Evolutionary conservation across 2,113 vertebrate genomes (phyloP), one percentile per base, ranked within the genome.

Genomic region (Strigops habroptila): DNA sequence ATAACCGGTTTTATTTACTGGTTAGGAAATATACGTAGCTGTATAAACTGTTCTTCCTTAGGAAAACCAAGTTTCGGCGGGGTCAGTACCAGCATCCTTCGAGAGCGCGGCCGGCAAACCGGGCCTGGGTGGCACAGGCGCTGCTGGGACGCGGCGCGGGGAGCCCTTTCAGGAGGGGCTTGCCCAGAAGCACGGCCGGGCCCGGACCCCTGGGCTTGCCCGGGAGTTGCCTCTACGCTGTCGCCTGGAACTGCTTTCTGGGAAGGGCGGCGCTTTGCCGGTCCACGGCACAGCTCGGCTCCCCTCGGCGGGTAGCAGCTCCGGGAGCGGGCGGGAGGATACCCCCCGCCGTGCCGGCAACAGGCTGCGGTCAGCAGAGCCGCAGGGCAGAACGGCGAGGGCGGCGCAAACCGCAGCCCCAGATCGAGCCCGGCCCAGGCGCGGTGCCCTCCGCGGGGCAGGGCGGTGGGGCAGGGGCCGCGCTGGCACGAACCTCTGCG

Each of bases 1-100:
- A 17, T 43, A 46, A 21, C 13, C 15, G 2, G 2, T 22, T 41
- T 25, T 7, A 30, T 35, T 2, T 39, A 46, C 63, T 31, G 16
- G 33, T 6, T 0, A 48, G 43, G 28, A 48, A n/a, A 15, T 2
- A 2, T 0, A 64, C 49, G 23, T 10, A 14, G n/a, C n/a, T 7
- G 10, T 1, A 31, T 4, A 7, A 84, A 3, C 43, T 3, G 2
- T 18, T 57, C 28, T 39, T n/a, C 22, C 52, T 30, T 10, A 7
- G 43, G 41, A 51, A 59, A 35, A 35, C 33, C n/a, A 59, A 35
- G 57, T 35, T 24, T 24, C 9, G 22, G 57, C 33, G 14, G 57
- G 57, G 57, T 35, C 33, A 35, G 33, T 35, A 59, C 57, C n/a
- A 22, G 33, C 57, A 59, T 59, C 57, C 13, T 4, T 35, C 23